A percentile compares a stretch with the other conserved stretches of the same genome.
phyloP scores from a whole-genome alignment of 2,888 invertebrate species.

The Scelioninae gen. 2 region DNA sequence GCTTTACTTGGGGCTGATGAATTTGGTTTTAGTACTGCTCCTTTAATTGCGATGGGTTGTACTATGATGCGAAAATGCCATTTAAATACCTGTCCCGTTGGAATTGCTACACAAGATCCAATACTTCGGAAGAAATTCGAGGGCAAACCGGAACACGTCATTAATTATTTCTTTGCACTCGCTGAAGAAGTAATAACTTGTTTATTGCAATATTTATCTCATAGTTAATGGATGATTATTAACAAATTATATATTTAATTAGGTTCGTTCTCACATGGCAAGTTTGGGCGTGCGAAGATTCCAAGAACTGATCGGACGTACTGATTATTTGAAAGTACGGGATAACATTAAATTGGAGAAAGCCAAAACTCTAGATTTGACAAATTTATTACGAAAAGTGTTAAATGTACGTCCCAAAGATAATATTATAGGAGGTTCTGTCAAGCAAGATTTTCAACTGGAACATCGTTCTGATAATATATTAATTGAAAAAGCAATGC shows the following conservation, averaged over 20 bases:
- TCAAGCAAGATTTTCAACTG: conserved; percentile 89
- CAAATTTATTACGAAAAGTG: conserved; percentile 91
- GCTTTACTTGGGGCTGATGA: conserved; percentile 98
- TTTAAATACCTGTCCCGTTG: conserved; percentile 98
- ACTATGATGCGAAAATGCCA: conserved; percentile 99
- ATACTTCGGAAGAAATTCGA: conserved; percentile 95
- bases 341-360: conserved; percentile 84
- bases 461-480: conserved; percentile 89
- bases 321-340: conserved; percentile 88
- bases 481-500: conserved; percentile 83
- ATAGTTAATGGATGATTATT: too few relatives aligned
- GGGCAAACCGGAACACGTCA: conserved; percentile 97
- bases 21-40: conserved; percentile 98
- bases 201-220: too few relatives aligned
- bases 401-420: conserved; percentile 91
- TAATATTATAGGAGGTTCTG: conserved; percentile 92
- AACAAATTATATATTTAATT: too few relatives aligned
- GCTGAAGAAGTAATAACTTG: conserved; percentile 87
- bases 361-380: conserved; percentile 89
- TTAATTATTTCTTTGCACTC: conserved; percentile 97
- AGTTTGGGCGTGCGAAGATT: conserved; percentile 90
- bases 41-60: conserved; percentile 97
- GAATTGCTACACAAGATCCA: conserved; percentile 99
- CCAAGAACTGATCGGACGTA: conserved; percentile 94
- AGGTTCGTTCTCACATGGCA: conserved; percentile 94